Evolutionary conservation across 2,888 invertebrate genomes (phyloP).

Genomic region (Criorhina ranunculi): DNA sequence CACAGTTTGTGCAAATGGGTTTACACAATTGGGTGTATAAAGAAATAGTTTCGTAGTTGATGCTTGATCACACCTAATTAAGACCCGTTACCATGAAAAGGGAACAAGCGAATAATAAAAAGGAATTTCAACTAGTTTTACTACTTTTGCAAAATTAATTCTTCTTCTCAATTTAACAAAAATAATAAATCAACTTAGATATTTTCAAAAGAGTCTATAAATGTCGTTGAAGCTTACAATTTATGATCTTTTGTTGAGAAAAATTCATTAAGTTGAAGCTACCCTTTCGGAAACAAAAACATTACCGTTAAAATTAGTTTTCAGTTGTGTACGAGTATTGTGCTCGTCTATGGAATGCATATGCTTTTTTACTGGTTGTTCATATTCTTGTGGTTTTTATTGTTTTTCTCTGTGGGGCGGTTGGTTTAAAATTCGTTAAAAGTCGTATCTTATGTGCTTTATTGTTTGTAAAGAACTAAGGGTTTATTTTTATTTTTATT

Average conservation of each 20-base stretch:
- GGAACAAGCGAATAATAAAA: not conserved
- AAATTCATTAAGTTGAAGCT: not conserved
- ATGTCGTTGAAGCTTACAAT: not conserved
- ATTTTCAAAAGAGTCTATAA: conserved; percentile 7
- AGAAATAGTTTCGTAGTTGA: conserved; percentile 5
- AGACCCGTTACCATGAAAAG: not conserved
- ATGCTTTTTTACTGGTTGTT: not conserved
- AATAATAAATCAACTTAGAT: not conserved
- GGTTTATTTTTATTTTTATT: too few relatives aligned
- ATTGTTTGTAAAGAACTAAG: not conserved
- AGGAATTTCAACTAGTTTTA: conserved; percentile 4
- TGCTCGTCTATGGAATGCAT: too few relatives aligned
- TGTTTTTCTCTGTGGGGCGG: not conserved
- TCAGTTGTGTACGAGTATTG: not conserved
- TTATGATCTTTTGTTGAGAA: not conserved
- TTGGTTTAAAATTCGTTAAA: too few relatives aligned
- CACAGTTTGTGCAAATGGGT: conserved; percentile 15
- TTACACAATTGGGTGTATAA: not conserved
- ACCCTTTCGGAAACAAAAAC: not conserved
- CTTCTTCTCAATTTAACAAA: conserved; percentile 1
- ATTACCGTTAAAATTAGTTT: not conserved
- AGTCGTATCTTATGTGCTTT: not conserved
- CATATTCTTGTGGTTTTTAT: conserved; percentile 6
- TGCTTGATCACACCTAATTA: conserved; percentile 18
- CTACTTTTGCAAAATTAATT: not conserved